Evolutionary conservation across 2,888 invertebrate genomes (phyloP).

Genomic region (Tortrix viridana): DNA sequence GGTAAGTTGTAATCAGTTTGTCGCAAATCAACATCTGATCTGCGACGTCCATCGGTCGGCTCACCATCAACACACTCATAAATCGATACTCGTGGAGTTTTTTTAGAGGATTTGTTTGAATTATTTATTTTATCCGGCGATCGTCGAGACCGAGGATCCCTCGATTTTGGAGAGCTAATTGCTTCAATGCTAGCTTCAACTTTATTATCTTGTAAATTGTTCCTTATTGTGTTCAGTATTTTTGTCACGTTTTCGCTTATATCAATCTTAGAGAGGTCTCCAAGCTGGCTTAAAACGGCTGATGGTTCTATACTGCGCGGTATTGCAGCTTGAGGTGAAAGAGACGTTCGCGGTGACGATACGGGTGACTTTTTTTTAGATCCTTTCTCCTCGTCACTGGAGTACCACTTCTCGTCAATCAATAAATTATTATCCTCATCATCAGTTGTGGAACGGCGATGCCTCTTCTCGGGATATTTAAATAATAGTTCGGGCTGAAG

Average conservation of each 20-base stretch:
- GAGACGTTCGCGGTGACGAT: slow-evolving; percentile 60
- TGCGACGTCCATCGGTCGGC: slow-evolving; percentile 74
- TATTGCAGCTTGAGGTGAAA: slow-evolving; percentile 56
- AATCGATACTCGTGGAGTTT: slow-evolving; percentile 78
- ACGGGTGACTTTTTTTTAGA: slow-evolving; percentile 68
- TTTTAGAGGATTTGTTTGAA: slow-evolving; percentile 53
- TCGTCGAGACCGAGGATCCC: slow-evolving; percentile 72
- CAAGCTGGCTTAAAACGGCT: slow-evolving; percentile 85
- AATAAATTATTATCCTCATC: slow-evolving; percentile 85
- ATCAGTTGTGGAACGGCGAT: slow-evolving; percentile 80
- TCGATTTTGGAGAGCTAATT: slow-evolving; percentile 57
- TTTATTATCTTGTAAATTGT: slow-evolving; percentile 72
- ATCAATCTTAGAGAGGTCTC: slow-evolving; percentile 89
- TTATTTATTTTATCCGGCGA: slow-evolving; percentile 69
- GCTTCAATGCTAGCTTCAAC: slow-evolving; percentile 52
- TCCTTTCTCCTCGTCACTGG: slow-evolving; percentile 90
- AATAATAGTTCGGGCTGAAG: slow-evolving; percentile 76
- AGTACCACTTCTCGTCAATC: slow-evolving; percentile 89
- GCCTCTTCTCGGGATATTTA: slow-evolving; percentile 74
- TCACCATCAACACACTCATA: slow-evolving; percentile 85
- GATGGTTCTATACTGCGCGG: slow-evolving; percentile 82
- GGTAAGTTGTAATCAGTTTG: slow-evolving; percentile 81
- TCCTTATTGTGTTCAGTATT: slow-evolving; percentile 85
- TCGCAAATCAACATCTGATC: slow-evolving; percentile 81
- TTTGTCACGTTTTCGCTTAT: slow-evolving; percentile 90